Conservation (phyloP, 1,140 invertebrate genomes). For the Battus philenor region DNA sequence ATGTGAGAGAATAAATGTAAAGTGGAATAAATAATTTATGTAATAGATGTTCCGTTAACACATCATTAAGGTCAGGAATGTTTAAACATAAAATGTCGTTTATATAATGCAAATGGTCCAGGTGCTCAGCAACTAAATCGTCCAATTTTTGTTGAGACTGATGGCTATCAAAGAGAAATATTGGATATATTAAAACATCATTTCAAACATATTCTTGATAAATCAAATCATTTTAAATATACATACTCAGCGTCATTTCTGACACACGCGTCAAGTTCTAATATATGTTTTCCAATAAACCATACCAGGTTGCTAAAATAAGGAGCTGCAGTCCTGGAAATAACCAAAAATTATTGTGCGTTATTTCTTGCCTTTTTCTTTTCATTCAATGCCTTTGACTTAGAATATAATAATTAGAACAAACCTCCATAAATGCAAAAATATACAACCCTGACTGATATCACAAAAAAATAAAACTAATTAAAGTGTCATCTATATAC, state of each 20-base stretch:
- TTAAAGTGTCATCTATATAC: too few relatives aligned
- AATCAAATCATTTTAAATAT: too few relatives aligned
- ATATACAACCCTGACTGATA: too few relatives aligned
- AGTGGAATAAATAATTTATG: constrained; percentile 95
- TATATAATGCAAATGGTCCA: constrained; percentile 98
- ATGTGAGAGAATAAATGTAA: constrained; percentile 93
- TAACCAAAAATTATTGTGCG: not conserved
- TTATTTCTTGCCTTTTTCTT: too few relatives aligned
- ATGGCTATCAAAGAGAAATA: constrained; percentile 79
- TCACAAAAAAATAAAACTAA: too few relatives aligned
- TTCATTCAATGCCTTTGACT: too few relatives aligned
- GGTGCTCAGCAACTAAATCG: constrained; percentile 97
- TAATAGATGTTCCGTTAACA: constrained; percentile 96
- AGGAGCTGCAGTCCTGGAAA: constrained; percentile 90
- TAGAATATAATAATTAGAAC: too few relatives aligned
- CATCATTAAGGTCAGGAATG: constrained; percentile 95
- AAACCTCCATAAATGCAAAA: too few relatives aligned
- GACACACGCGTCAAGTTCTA: constrained; percentile 96
- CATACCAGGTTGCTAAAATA: constrained; percentile 99
- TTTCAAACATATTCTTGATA: too few relatives aligned
- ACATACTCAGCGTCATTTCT: constrained; percentile 95
- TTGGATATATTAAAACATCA: too few relatives aligned
- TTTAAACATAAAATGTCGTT: constrained; percentile 97
- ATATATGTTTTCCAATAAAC: constrained; percentile 99
- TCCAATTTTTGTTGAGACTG: constrained; percentile 93